phyloP scores from a whole-genome alignment of 2,797 vertebrate species.

The Poeciliopsis infans region DNA sequence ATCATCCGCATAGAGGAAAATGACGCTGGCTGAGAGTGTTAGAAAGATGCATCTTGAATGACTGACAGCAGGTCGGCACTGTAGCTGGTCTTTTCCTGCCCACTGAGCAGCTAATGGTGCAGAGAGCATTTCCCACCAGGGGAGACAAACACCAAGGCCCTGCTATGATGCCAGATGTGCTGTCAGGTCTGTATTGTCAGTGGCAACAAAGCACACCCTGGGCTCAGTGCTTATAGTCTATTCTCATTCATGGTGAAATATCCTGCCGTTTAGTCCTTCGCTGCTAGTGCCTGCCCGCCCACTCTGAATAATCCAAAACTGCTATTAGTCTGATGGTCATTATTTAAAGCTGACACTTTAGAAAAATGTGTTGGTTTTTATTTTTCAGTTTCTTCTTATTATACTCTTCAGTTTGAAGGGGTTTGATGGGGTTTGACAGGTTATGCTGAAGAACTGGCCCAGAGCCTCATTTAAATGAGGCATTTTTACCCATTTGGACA shows the following conservation, averaged over 20 bases:
- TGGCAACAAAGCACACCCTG: conserved; percentile 72
- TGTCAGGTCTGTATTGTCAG: conserved; percentile 69
- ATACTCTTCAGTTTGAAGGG: neutral
- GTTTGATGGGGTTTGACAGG: neutral
- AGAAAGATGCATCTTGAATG: conserved; percentile 61
- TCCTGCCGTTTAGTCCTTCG: conserved; percentile 32
- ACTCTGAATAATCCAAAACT: conserved; percentile 24
- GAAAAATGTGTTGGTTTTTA: neutral
- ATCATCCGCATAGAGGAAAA: conserved; percentile 17
- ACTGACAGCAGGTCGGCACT: conserved; percentile 54
- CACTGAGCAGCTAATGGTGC: conserved; percentile 78
- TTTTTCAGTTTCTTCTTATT: neutral
- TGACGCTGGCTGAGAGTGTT: conserved; percentile 28
- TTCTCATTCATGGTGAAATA: conserved; percentile 55
- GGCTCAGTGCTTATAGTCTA: conserved; percentile 50
- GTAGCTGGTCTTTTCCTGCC: conserved; percentile 70
- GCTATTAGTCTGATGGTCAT: conserved; percentile 28
- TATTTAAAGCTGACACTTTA: conserved; percentile 14
- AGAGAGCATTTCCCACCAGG: conserved; percentile 65
- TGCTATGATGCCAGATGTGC: conserved; percentile 78
- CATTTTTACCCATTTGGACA: neutral
- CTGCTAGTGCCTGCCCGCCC: conserved; percentile 32
- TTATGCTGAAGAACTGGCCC: neutral
- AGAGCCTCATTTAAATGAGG: conserved; percentile 10
- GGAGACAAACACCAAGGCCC: conserved; percentile 63